Base-by-base conservation (phyloP, 2,888 invertebrate species). In the Galerucella pusilla region DNA sequence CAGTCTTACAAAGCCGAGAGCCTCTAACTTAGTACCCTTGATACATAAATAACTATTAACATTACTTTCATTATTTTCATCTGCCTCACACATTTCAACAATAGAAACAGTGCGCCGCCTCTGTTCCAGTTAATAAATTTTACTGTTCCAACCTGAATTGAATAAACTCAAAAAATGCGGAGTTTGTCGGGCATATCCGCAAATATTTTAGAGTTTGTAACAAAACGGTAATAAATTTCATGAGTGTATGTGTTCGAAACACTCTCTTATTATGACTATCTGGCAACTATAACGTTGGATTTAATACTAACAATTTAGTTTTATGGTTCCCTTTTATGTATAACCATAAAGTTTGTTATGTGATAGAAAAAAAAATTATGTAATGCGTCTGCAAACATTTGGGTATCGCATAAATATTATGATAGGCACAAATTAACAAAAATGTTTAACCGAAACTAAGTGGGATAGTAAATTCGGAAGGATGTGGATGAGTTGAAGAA, bases 261-360 rank as follows among this genome's bases (percentile, higher is more conserved):
- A 52, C 52, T 52, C 52, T 52, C 52, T 52, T n/a, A 52, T 52
- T n/a, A 52, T 52, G 52, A 52, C 52, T 14, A 52, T 52, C 52
- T 52, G n/a, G 52, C 49, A 49, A 49, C 49, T 49, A 49, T 12
- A 49, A 12, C 6, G 16, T 20, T 10, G 57, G 57, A 20, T 57
- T 20, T 57, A 9, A 57, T 57, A 57, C 16, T 20, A 57, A 57
- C 57, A 57, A 57, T 57, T 57, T 57, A 57, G 20, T 57, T 57
- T 57, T 57, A 57, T 20, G 20, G 57, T 16, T 16, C 57, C 57
- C 57, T 57, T 57, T 57, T 20, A 57, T 10, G 16, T 10, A 20
- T 57, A 20, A 20, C 12, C 57, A 57, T 57, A 20, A 20, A 57
- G 6, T 20, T 20, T 57, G 20, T 57, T 54, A 54, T 42, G 20